Conservation (phyloP, 2,888 invertebrate species). For the Sphinx pinastri region DNA sequence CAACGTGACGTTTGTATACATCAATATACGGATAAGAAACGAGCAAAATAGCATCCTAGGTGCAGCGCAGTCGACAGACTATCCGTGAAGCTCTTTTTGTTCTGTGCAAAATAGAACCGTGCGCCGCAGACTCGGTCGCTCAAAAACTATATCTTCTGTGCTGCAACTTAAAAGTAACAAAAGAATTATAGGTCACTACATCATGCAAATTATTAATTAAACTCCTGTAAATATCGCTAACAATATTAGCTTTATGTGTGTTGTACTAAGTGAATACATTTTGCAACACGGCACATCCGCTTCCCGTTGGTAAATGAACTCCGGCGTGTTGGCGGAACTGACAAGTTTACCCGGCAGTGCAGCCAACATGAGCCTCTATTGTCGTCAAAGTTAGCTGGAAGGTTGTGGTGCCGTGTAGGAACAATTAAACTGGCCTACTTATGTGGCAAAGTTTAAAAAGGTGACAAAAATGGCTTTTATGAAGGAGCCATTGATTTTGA, state of each 20-base stretch:
- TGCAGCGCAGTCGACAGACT: too few relatives aligned
- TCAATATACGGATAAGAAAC: too few relatives aligned
- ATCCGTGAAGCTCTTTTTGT: too few relatives aligned
- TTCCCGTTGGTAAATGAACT: constrained; percentile 50
- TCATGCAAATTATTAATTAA: neutral
- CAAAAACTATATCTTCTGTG: too few relatives aligned
- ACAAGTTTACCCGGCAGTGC: constrained; percentile 53
- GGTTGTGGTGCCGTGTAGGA: neutral
- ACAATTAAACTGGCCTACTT: constrained; percentile 26
- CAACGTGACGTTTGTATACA: too few relatives aligned
- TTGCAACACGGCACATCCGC: constrained; percentile 42
- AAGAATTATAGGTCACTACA: too few relatives aligned
- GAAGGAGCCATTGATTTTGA: neutral
- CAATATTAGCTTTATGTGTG: constrained; percentile 8
- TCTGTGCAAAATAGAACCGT: too few relatives aligned
- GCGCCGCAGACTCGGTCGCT: too few relatives aligned
- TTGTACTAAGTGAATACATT: constrained; percentile 14
- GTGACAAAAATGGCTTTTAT: neutral
- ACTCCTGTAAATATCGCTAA: neutral
- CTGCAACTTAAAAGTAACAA: too few relatives aligned
- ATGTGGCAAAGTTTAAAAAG: neutral
- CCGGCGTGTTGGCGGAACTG: constrained; percentile 51
- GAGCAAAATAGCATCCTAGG: too few relatives aligned
- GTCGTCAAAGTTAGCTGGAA: constrained; percentile 37
- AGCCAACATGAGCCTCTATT: constrained; percentile 51